These are phyloP conservation scores for Pituophis catenifer DNA, from an alignment of 2,113 vertebrate species.

Conservation along the genomic window DNA sequence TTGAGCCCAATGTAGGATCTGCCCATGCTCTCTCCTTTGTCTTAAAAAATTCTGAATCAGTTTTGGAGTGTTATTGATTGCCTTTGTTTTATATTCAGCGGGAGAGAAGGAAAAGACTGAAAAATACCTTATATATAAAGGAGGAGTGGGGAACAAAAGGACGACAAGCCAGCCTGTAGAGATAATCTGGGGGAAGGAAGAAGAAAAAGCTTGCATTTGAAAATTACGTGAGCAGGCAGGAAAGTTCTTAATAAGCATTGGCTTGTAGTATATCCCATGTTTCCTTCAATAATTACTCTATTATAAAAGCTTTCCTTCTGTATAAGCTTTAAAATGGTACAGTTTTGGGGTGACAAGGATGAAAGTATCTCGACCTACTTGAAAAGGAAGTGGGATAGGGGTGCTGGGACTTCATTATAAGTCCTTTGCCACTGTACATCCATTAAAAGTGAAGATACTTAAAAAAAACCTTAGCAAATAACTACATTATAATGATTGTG, in stretches of 20 bases:
- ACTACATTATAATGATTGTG: background rate
- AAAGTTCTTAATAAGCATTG: background rate
- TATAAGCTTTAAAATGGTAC: background rate
- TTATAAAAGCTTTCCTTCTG: background rate
- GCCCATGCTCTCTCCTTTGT: background rate
- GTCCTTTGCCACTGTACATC: background rate
- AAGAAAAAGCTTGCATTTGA: background rate
- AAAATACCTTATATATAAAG: background rate
- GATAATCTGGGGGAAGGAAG: background rate
- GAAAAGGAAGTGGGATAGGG: background rate
- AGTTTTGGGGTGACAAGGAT: background rate
- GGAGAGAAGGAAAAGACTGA: background rate
- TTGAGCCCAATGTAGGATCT: background rate
- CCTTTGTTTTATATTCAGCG: background rate
- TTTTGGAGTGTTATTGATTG: background rate
- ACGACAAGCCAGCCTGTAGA: background rate
- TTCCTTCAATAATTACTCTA: background rate
- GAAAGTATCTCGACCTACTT: background rate
- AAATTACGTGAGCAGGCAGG: background rate
- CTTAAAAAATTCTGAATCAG: background rate
- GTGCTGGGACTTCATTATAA: background rate
- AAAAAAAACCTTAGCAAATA: background rate
- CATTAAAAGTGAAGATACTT: background rate
- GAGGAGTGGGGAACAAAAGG: background rate
- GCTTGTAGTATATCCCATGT: background rate